Evolutionary conservation across 2,888 invertebrate genomes (phyloP).

Genomic region (Eueremaeus valkanovi): DNA sequence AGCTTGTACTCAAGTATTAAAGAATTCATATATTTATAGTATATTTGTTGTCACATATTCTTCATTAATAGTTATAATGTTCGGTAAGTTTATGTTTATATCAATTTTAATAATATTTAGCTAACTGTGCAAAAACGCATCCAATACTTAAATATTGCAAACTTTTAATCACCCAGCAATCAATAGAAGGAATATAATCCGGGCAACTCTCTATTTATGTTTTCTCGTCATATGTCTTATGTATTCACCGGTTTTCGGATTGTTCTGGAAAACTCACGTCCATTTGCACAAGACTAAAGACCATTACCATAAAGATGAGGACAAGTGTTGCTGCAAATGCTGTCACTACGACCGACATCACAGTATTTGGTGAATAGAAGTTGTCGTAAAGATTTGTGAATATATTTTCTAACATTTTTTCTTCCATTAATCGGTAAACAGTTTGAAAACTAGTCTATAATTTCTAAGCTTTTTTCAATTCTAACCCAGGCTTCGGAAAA

Average conservation of each 20-base stretch:
- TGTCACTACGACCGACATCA: slow-evolving; percentile 10
- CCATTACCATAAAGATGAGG: neutral
- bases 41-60: too few relatives aligned
- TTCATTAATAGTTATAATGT: neutral
- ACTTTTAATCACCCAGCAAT: neutral
- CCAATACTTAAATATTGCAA: too few relatives aligned
- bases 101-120: too few relatives aligned
- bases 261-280: slow-evolving; percentile 1
- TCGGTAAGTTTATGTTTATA: neutral
- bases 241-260: slow-evolving; percentile 15
- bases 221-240: slow-evolving; percentile 20
- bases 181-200: neutral
- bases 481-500: too few relatives aligned
- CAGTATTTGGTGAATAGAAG: neutral
- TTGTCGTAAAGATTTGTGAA: neutral
- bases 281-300: neutral
- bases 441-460: too few relatives aligned
- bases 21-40: too few relatives aligned
- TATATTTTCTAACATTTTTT: neutral
- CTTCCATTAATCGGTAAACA: too few relatives aligned
- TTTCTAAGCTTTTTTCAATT: too few relatives aligned
- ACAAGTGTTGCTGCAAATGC: slow-evolving; percentile 19
- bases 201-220: neutral
- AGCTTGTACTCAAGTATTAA: neutral
- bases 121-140: too few relatives aligned